Conservation (phyloP, 2,888 invertebrate species). For the Watsonalla binaria region DNA sequence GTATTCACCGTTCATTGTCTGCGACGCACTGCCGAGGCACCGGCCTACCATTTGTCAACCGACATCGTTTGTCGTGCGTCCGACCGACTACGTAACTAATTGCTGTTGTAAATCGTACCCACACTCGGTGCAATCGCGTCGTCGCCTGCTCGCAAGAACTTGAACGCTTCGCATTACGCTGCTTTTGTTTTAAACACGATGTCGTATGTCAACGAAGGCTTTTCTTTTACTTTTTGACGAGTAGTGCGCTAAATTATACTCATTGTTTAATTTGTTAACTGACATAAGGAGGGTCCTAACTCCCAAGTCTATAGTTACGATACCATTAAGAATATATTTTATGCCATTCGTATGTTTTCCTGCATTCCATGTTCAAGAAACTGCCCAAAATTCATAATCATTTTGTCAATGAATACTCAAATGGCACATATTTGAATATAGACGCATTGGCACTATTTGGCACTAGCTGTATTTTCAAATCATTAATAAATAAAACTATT, state of each 20-base stretch:
- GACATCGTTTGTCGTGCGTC: slow-evolving; percentile 61
- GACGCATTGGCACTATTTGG: too few species aligned
- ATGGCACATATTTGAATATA: too few species aligned
- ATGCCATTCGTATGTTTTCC: too few species aligned
- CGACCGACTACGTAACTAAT: slow-evolving; percentile 63
- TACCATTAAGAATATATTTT: too few species aligned
- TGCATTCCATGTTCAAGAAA: too few species aligned
- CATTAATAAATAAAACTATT: too few species aligned
- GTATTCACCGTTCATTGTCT: slow-evolving; percentile 53
- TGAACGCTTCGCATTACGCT: background rate
- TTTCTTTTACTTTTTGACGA: background rate
- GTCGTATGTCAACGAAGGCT: background rate
- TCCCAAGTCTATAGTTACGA: too few species aligned
- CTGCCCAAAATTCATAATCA: too few species aligned
- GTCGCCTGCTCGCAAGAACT: slow-evolving; percentile 15
- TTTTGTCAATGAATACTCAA: too few species aligned
- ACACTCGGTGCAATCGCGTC: slow-evolving; percentile 41
- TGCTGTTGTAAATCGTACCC: slow-evolving; percentile 65
- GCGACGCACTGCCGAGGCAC: slow-evolving; percentile 44
- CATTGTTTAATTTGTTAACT: too few species aligned
- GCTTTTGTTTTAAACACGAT: slow-evolving; percentile 4
- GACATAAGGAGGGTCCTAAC: too few species aligned
- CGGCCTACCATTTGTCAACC: slow-evolving; percentile 55
- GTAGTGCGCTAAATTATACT: background rate
- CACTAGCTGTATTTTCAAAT: too few species aligned